These are phyloP conservation scores for Dryoscopus gambensis DNA, from an alignment of 2,113 vertebrate species.

Conservation along the genomic window DNA sequence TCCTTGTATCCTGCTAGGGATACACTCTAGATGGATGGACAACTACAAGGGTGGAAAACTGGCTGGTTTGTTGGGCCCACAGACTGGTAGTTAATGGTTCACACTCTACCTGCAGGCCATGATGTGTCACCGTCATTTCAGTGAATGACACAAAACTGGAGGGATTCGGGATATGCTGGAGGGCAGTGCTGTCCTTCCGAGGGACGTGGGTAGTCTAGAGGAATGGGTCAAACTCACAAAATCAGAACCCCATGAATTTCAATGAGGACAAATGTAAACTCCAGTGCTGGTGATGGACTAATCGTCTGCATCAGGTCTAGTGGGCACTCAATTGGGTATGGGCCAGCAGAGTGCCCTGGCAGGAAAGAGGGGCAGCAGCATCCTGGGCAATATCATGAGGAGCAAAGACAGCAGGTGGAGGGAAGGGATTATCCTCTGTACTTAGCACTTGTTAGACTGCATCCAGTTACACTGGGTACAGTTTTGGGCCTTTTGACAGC, in stretches of 20 bases:
- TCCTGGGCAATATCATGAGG: background rate
- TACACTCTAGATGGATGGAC: background rate
- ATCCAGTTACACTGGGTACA: background rate
- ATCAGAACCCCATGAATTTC: background rate
- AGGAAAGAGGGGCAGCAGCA: background rate
- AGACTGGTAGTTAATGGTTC: background rate
- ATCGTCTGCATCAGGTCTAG: background rate
- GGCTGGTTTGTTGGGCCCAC: background rate
- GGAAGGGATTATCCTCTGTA: background rate
- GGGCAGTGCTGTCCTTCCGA: background rate
- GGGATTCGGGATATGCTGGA: background rate
- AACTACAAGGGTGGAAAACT: background rate
- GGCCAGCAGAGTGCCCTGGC: background rate
- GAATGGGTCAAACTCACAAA: background rate
- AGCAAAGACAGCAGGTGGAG: background rate
- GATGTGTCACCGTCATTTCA: background rate
- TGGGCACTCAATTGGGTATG: background rate
- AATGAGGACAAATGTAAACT: background rate
- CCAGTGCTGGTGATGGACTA: background rate
- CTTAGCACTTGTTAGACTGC: background rate
- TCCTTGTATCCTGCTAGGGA: background rate
- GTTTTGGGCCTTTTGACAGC: background rate
- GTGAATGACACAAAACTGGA: background rate
- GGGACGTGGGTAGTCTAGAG: background rate
- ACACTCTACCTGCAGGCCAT: background rate